Base-by-base conservation (phyloP, 2,888 invertebrate genomes). In the Dermolepida albohirtum region DNA sequence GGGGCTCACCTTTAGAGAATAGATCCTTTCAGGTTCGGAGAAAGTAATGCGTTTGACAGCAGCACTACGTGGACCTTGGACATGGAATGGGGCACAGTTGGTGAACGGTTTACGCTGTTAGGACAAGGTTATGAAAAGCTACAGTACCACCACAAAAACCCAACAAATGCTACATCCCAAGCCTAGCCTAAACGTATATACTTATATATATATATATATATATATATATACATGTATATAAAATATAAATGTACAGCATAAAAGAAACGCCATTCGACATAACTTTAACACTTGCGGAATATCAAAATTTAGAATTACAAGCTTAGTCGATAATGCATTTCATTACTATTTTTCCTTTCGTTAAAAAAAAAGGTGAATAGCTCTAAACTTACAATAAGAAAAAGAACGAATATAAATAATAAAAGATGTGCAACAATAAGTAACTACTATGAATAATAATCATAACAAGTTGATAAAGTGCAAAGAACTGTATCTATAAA, bases 21-120 rank as follows among this genome's bases (percentile, higher is more conserved):
- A 75, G 77, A 71, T 72, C 69, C 73, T 71, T 65, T 75, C 72
- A 64, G 77, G 67, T 71, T 84, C 83, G 69, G 76, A 80, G 78
- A 86, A 85, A 74, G 83, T 84, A 78, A 86, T 85, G 77, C 85
- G 82, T 78, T 85, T 86, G 80, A 84, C 85, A 74, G 83, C 85
- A 73, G 84, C 77, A 78, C 83, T 82, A 78, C 82, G 82, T 74
- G 75, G 79, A 76, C 78, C 80, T 68, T 74, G 75, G 75, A 72
- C 78, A 75, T 77, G 78, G 78, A 77, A 78, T 75, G 77, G 77
- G 81, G 79, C 79, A 78, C 80, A 80, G 79, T 78, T 79, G 74
- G 79, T 75, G 80, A 73, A 72, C 59, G 76, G 77, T 77, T 74
- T 78, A 77, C 78, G 79, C 82, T 82, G 82, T 80, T 79, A 78